phyloP scores from a whole-genome alignment of 1,140 invertebrate species.

The Portunus trituberculatus region DNA sequence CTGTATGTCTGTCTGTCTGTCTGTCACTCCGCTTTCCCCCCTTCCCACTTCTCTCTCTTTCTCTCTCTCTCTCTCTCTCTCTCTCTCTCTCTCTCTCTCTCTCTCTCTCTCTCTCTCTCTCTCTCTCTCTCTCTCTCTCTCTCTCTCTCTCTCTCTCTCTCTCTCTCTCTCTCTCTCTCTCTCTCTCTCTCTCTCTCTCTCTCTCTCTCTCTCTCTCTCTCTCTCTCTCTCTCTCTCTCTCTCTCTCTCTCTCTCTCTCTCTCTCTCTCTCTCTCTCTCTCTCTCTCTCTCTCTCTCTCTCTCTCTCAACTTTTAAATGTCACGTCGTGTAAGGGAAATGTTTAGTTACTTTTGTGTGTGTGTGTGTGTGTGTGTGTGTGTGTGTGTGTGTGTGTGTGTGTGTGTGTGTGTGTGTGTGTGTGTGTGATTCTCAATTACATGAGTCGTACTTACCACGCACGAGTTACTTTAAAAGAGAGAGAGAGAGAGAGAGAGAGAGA shows the following conservation, averaged over 20 bases:
- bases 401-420: neutral
- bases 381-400: slow-evolving; percentile 17
- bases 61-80: neutral
- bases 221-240: neutral
- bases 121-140: no score
- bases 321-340: no score
- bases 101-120: neutral
- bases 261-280: slow-evolving; percentile 48
- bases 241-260: neutral
- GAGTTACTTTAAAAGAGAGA: no score
- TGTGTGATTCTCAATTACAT: neutral
- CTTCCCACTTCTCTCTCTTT: no score
- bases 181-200: neutral
- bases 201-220: neutral
- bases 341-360: neutral
- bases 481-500: no score
- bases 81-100: neutral
- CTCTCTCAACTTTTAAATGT: neutral
- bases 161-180: neutral
- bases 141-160: neutral
- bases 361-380: slow-evolving; percentile 16
- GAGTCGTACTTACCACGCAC: neutral
- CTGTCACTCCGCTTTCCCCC: neutral
- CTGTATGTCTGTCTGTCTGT: neutral
- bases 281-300: slow-evolving; percentile 31